Percentiles rank a stretch among this genome's conserved stretches.
These are phyloP conservation scores for Epizoanthus rinbou DNA, from an alignment of 92 coral and sea anemone genomes.

Conservation along the genomic window DNA sequence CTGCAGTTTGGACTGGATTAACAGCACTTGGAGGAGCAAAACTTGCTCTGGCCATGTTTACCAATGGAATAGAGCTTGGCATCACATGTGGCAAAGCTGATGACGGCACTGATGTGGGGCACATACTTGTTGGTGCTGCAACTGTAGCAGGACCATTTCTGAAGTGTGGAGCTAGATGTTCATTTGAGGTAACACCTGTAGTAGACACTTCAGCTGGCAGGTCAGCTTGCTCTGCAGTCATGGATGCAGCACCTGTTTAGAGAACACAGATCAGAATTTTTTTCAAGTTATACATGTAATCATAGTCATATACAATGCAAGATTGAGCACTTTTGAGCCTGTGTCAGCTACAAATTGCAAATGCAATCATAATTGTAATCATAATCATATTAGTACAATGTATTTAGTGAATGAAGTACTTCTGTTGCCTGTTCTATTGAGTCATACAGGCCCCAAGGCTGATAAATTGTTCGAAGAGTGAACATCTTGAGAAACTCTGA, in stretches of 20 bases:
- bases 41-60: constrained; percentile 18
- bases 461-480: too few species aligned
- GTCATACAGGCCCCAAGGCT: too few species aligned
- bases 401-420: too few species aligned
- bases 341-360: too few species aligned
- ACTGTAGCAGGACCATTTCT: constrained; percentile 12
- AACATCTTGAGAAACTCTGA: too few species aligned
- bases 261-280: neutral
- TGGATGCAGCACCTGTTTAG: constrained; percentile 7
- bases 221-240: neutral
- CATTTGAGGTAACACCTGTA: neutral
- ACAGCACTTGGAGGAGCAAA: neutral
- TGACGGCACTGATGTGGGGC: neutral
- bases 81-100: constrained; percentile 11
- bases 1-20: neutral
- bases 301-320: too few species aligned
- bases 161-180: neutral
- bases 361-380: too few species aligned
- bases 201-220: neutral
- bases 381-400: too few species aligned
- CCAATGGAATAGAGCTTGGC: constrained; percentile 14
- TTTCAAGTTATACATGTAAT: neutral
- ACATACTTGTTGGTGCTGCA: neutral
- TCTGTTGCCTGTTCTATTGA: too few species aligned
- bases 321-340: too few species aligned